Evolutionary conservation across 2,797 vertebrate genomes (phyloP).

Genomic region (Podargus strigoides): DNA sequence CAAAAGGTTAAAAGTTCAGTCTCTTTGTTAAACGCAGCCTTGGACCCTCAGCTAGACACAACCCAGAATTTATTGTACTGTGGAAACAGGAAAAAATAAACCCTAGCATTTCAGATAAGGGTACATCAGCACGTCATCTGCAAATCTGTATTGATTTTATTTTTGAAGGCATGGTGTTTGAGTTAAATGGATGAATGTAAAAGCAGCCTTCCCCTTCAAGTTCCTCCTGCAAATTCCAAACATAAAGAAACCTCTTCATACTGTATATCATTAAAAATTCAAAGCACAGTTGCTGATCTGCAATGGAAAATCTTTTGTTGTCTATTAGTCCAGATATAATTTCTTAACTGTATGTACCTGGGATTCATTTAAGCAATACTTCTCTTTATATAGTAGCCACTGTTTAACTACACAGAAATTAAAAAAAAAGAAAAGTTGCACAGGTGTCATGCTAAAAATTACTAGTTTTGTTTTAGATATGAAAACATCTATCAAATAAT

Average conservation of each 20-base stretch:
- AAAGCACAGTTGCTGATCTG: background rate
- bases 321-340: background rate
- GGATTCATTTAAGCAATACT: background rate
- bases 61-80: conserved; percentile 34
- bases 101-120: background rate
- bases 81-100: conserved; percentile 6
- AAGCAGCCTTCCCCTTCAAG: background rate
- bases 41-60: background rate
- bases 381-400: background rate
- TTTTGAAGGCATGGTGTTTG: background rate
- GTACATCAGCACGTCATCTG: background rate
- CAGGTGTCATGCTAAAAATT: background rate
- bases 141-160: background rate
- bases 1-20: conserved; percentile 59
- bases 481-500: background rate
- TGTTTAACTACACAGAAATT: background rate
- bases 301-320: background rate
- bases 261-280: background rate
- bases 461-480: background rate
- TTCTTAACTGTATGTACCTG: background rate
- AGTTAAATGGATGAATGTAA: background rate
- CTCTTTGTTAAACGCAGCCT: conserved; percentile 36
- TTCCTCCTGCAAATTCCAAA: background rate
- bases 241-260: background rate
- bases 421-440: background rate